phyloP scores from a whole-genome alignment of 2,113 vertebrate species.

The Chrysemys picta region DNA sequence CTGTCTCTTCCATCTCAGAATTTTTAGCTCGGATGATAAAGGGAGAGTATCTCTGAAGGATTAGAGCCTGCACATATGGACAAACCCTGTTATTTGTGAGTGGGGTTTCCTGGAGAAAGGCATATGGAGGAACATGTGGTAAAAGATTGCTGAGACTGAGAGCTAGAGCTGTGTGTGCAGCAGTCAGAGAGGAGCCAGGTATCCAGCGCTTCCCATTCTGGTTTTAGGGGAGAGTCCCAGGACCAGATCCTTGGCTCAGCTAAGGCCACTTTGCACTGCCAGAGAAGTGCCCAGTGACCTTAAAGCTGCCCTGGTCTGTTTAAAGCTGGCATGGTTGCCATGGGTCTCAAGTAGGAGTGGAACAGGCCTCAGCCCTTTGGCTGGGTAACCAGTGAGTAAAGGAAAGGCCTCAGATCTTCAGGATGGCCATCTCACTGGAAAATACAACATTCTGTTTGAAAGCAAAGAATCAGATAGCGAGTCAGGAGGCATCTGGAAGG shows the following conservation, averaged over 20 bases:
- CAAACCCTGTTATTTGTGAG: not conserved
- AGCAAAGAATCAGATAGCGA: slow-evolving; percentile 1
- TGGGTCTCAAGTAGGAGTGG: not conserved
- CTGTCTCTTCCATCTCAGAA: not conserved
- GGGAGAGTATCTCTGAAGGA: not conserved
- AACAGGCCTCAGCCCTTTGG: not conserved
- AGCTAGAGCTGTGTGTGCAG: not conserved
- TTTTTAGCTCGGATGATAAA: not conserved
- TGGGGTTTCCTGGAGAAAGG: not conserved
- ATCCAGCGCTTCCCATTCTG: not conserved
- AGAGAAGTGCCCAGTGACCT: not conserved
- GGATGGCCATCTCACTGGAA: not conserved
- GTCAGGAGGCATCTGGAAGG: slow-evolving; percentile 17
- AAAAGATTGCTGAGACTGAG: not conserved
- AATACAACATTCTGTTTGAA: not conserved
- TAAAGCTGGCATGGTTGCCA: not conserved
- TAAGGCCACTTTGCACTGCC: not conserved
- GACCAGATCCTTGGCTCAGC: not conserved
- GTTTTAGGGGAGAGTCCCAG: not conserved
- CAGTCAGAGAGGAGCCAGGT: not conserved
- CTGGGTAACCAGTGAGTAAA: not conserved
- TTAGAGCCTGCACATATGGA: not conserved
- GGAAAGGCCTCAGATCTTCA: not conserved
- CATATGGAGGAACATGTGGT: not conserved
- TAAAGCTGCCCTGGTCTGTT: not conserved